phyloP scores from a whole-genome alignment of 1,140 invertebrate genomes.

The Cyphomyrmex costatus region DNA sequence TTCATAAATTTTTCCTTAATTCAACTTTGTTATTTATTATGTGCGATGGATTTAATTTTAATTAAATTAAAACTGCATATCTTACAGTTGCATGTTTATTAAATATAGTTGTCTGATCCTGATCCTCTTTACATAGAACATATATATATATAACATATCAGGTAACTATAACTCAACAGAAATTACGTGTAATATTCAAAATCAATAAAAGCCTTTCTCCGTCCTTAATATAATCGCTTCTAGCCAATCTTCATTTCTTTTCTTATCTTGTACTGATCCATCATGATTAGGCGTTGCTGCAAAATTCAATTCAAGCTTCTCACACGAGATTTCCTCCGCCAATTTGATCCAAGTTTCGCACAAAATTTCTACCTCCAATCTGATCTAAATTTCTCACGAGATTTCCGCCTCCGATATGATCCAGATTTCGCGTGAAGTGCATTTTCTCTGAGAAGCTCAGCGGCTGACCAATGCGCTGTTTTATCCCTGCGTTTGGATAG shows the following conservation, averaged over 20 bases:
- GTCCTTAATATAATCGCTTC: no score
- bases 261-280: no score
- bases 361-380: no score
- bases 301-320: conserved; percentile 9
- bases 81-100: not conserved
- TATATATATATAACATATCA: not conserved
- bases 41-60: not conserved
- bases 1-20: not conserved
- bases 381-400: conserved; percentile 77
- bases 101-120: not conserved
- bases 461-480: conserved; percentile 76
- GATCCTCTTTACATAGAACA: conserved; percentile 9
- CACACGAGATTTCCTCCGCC: no score
- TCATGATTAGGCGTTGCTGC: no score
- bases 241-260: no score
- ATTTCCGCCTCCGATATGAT: conserved; percentile 85
- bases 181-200: no score
- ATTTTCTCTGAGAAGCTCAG: conserved; percentile 79
- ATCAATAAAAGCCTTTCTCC: no score
- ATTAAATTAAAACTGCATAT: conserved; percentile 11
- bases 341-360: no score
- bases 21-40: not conserved
- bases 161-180: not conserved
- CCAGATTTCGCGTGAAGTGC: conserved; percentile 81
- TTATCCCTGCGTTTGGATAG: conserved; percentile 67